phyloP scores from a whole-genome alignment of 2,888 invertebrate species.

The Rhaphigaster nebulosa region DNA sequence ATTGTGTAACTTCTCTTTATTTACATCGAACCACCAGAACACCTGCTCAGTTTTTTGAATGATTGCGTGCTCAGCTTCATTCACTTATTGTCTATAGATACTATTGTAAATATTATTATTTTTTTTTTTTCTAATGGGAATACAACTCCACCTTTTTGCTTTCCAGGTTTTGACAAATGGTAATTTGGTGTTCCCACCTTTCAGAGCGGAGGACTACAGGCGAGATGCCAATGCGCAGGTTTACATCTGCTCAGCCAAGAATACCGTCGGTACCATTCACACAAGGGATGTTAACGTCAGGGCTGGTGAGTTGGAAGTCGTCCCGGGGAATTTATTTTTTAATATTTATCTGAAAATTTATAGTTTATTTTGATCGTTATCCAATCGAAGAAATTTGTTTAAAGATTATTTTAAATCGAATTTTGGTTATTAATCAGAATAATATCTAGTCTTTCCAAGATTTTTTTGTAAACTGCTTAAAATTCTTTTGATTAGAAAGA shows the following conservation, averaged over 20 bases:
- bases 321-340: background rate
- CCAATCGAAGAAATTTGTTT: background rate
- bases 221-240: slow-evolving; percentile 95
- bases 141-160: background rate
- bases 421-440: too few relatives aligned
- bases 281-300: slow-evolving; percentile 94
- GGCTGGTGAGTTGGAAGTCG: slow-evolving; percentile 79
- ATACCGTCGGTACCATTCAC: slow-evolving; percentile 90
- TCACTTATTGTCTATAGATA: too few relatives aligned
- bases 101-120: too few relatives aligned
- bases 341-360: background rate
- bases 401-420: background rate
- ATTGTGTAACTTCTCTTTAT: too few relatives aligned
- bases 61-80: too few relatives aligned
- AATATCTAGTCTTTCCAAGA: too few relatives aligned
- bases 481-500: too few relatives aligned
- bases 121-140: too few relatives aligned
- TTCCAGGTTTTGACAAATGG: slow-evolving; percentile 87
- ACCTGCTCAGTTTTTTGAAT: too few relatives aligned
- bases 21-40: too few relatives aligned
- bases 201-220: slow-evolving; percentile 92
- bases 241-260: slow-evolving; percentile 92
- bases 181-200: slow-evolving; percentile 93
- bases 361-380: background rate
- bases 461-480: too few relatives aligned